phyloP scores from a whole-genome alignment of 1,140 invertebrate species.

The Teleopsis dalmanni region DNA sequence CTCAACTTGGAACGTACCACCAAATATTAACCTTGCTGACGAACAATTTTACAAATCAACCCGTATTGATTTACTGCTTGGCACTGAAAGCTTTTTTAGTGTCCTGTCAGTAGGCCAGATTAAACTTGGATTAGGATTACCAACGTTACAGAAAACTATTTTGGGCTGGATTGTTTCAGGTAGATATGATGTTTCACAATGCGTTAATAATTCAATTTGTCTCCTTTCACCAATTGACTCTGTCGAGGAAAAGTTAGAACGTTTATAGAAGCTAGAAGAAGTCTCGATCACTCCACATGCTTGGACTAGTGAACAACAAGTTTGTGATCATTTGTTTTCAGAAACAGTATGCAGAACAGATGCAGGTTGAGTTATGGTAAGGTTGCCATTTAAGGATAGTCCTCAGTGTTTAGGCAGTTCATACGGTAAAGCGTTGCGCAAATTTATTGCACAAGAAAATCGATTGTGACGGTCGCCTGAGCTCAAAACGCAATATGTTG shows the following conservation, averaged over 20 bases:
- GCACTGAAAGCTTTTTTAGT: constrained; percentile 13
- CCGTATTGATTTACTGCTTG: background rate
- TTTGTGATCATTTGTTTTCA: constrained; percentile 14
- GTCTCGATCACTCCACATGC: background rate
- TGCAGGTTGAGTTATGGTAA: constrained; percentile 19
- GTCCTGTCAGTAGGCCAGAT: constrained; percentile 12
- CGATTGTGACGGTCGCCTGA: constrained; percentile 13
- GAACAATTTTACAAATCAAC: background rate
- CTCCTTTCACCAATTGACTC: background rate
- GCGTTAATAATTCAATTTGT: background rate
- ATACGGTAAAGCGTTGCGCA: constrained; percentile 13
- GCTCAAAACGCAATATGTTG: constrained; percentile 19
- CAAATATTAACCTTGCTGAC: background rate
- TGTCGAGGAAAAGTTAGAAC: background rate
- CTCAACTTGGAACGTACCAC: background rate
- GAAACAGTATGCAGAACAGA: constrained; percentile 12
- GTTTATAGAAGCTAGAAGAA: constrained; percentile 28
- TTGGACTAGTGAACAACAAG: constrained; percentile 12
- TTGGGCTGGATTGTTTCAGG: constrained; percentile 22
- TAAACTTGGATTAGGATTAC: constrained; percentile 9
- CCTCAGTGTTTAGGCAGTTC: background rate
- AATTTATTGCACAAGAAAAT: constrained; percentile 21
- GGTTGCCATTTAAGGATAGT: constrained; percentile 21
- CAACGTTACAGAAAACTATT: constrained; percentile 31
- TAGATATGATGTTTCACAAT: background rate